Evolutionary conservation across 1,140 invertebrate species (phyloP).

Genomic region (Pararge aegeria): DNA sequence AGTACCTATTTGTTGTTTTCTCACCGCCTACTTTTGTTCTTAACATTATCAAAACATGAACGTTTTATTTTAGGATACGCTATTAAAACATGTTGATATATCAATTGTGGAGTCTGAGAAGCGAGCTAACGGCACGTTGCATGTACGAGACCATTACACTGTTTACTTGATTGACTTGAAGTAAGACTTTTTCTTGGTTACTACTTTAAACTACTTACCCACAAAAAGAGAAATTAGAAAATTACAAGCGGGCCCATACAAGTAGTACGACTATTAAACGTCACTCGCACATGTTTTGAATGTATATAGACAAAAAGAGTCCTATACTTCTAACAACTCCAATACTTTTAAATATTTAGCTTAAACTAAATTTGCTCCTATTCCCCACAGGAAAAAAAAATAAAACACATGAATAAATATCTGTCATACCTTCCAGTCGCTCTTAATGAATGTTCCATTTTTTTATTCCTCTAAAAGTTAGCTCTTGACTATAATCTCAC

Average conservation of each 20-base stretch:
- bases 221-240: slow-evolving; percentile 11
- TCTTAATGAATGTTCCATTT: no score
- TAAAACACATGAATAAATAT: no score
- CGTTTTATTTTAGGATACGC: slow-evolving; percentile 82
- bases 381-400: no score
- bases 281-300: no score
- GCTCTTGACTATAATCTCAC: no score
- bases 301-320: no score
- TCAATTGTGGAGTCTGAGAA: slow-evolving; percentile 92
- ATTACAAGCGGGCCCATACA: background rate
- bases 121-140: slow-evolving; percentile 87
- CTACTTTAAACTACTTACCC: slow-evolving; percentile 26
- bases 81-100: slow-evolving; percentile 90
- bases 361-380: no score
- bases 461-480: no score
- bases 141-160: slow-evolving; percentile 90
- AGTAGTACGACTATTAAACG: no score
- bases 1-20: slow-evolving; percentile 46
- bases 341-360: no score
- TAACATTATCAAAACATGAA: slow-evolving; percentile 35
- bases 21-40: slow-evolving; percentile 53
- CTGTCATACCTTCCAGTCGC: no score
- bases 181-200: slow-evolving; percentile 75
- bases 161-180: slow-evolving; percentile 92
- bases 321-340: no score